Evolutionary conservation across 1,140 invertebrate genomes (phyloP).

Genomic region (Cotesia chilonis): DNA sequence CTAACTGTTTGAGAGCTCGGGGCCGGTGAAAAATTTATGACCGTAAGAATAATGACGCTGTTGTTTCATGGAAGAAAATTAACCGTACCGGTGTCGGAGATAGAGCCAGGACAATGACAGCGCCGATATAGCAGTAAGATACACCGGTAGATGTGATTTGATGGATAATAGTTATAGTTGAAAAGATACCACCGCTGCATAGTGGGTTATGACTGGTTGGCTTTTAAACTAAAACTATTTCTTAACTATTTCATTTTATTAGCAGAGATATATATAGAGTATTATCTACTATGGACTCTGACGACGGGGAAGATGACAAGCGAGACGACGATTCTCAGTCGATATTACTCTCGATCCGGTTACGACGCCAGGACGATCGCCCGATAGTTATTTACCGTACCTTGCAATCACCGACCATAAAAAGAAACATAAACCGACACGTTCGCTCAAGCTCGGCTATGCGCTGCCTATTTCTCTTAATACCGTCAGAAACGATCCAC

Average conservation of each 20-base stretch:
- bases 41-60: constrained; percentile 19
- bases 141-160: constrained; percentile 1
- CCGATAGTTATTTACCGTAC: constrained; percentile 54
- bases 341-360: constrained; percentile 49
- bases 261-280: too few relatives aligned
- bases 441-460: constrained; percentile 35
- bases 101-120: neutral
- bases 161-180: neutral
- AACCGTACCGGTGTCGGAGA: neutral
- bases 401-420: constrained; percentile 58
- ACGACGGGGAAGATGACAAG: too few relatives aligned
- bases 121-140: neutral
- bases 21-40: constrained; percentile 28
- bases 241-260: too few relatives aligned
- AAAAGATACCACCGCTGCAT: neutral
- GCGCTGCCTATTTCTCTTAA: constrained; percentile 40
- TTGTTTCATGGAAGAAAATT: constrained; percentile 18
- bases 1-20: constrained; percentile 10
- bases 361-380: constrained; percentile 47
- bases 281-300: too few relatives aligned
- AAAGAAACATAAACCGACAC: constrained; percentile 56
- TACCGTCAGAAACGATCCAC: constrained; percentile 42
- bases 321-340: too few relatives aligned
- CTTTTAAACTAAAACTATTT: too few relatives aligned
- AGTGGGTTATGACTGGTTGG: constrained; percentile 1